These are phyloP conservation scores for Sebastes aleutianus DNA, from an alignment of 2,797 vertebrate genomes.

Conservation along the genomic window DNA sequence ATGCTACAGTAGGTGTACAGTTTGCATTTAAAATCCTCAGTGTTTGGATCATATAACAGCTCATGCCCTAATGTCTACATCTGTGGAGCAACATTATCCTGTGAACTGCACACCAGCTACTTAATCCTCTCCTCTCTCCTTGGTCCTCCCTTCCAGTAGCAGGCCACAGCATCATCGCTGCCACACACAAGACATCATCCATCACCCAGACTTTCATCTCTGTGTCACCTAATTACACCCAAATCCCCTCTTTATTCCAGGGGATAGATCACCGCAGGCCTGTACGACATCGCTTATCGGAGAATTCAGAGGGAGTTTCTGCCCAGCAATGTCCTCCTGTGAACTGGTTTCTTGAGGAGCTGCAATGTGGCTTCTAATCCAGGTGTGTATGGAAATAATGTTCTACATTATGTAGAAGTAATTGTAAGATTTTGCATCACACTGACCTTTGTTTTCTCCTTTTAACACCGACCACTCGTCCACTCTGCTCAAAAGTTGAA, in stretches of 20 bases:
- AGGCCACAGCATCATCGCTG: conserved; percentile 39
- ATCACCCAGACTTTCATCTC: conserved; percentile 3
- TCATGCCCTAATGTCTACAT: not conserved
- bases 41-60: not conserved
- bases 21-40: not conserved
- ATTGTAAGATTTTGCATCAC: not conserved
- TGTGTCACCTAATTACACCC: not conserved
- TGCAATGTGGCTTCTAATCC: not conserved
- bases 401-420: no score
- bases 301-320: conserved; percentile 3
- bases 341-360: conserved; percentile 7
- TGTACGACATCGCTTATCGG: not conserved
- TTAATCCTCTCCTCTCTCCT: not conserved
- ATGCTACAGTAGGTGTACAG: not conserved
- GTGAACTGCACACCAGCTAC: conserved; percentile 3
- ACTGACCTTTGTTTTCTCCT: not conserved
- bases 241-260: not conserved
- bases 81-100: conserved; percentile 19
- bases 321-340: conserved; percentile 17
- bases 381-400: not conserved
- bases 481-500: not conserved
- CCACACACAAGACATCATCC: not conserved
- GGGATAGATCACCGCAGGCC: not conserved
- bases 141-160: not conserved
- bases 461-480: not conserved